Percentiles rank a stretch among this genome's conserved stretches.
These are phyloP conservation scores for Zaprionus inermis DNA, from an alignment of 1,140 invertebrate species.

Conservation along the genomic window DNA sequence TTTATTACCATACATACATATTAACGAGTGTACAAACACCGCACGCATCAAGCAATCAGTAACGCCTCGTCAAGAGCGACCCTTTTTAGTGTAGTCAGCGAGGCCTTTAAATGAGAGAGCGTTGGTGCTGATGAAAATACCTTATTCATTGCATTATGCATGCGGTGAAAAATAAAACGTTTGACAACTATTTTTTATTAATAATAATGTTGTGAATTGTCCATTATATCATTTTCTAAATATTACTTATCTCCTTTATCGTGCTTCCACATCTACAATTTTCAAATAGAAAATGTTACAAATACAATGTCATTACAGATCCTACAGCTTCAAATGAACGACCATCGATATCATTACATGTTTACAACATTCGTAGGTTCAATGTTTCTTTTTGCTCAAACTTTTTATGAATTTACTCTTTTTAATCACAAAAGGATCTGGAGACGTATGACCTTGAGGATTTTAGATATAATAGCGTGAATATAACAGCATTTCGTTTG, in stretches of 20 bases:
- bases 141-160: too few species aligned
- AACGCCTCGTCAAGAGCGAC: too few species aligned
- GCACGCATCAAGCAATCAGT: too few species aligned
- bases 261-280: background rate
- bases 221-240: background rate
- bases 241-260: background rate
- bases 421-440: conserved; percentile 86
- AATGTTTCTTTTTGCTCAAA: background rate
- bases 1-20: background rate
- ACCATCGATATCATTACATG: conserved; percentile 96
- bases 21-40: too few species aligned
- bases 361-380: conserved; percentile 91
- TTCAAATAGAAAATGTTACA: background rate
- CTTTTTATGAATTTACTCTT: background rate
- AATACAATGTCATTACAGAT: conserved; percentile 52
- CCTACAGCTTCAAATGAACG: conserved; percentile 93
- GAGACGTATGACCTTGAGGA: conserved; percentile 97
- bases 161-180: too few species aligned
- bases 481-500: conserved; percentile 95
- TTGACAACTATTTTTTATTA: background rate
- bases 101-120: too few species aligned
- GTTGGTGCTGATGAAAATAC: too few species aligned
- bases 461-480: conserved; percentile 96
- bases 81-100: too few species aligned
- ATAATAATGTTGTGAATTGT: background rate